Evolutionary conservation across 2,113 vertebrate genomes (phyloP).

Genomic region (Rhabdomys dilectus): DNA sequence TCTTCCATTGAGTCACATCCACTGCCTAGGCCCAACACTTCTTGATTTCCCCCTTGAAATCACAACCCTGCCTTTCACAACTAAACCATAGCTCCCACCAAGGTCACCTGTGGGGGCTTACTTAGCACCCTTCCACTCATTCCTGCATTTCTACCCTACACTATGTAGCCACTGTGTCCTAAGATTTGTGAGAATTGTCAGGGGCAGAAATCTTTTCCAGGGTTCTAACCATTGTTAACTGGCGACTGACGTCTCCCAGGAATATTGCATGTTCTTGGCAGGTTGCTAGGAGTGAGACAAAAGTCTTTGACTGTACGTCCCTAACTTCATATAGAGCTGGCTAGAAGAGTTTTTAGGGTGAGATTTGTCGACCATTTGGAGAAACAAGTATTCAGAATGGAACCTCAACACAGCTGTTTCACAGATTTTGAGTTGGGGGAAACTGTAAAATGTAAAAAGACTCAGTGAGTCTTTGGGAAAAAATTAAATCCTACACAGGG

Average conservation of each 20-base stretch:
- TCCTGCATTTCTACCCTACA: not conserved
- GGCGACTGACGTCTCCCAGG: not conserved
- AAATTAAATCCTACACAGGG: not conserved
- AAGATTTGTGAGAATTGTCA: not conserved
- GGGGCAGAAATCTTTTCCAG: not conserved
- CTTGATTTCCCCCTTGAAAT: constrained; percentile 41
- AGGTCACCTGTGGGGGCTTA: not conserved
- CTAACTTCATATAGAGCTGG: not conserved
- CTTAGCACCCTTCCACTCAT: not conserved
- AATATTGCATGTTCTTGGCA: not conserved
- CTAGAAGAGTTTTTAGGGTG: not conserved
- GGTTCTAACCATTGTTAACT: not conserved
- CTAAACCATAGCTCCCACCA: not conserved
- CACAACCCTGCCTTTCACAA: not conserved
- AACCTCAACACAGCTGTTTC: not conserved
- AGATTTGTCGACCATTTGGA: not conserved
- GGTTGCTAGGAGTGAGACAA: not conserved
- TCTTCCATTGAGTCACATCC: not conserved
- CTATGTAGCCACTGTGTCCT: not conserved
- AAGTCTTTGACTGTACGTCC: not conserved
- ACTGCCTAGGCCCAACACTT: not conserved
- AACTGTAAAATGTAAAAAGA: constrained; percentile 4
- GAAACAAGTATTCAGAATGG: not conserved
- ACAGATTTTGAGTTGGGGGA: not conserved
- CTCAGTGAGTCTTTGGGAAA: not conserved